Percentiles rank a stretch among this genome's conserved stretches.
Conservation (phyloP, 2,888 invertebrate genomes). For the Gymnoscelis rufifasciata region DNA sequence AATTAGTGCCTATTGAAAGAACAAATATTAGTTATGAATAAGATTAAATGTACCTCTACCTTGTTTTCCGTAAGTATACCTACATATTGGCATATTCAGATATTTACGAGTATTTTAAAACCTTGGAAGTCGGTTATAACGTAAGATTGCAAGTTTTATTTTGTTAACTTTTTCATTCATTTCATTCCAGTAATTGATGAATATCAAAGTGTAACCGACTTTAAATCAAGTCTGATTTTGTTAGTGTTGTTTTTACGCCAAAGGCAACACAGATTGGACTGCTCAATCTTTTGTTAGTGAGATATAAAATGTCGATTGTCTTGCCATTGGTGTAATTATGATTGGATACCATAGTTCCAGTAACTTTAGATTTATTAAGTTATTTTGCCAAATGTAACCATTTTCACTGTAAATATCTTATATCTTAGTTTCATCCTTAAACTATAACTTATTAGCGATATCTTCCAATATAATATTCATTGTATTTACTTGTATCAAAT, state of each 20-base stretch:
- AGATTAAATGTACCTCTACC: constrained; percentile 28
- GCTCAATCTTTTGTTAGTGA: constrained; percentile 17
- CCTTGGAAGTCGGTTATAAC: constrained; percentile 29
- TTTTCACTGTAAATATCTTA: constrained; percentile 66
- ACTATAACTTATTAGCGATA: constrained; percentile 39
- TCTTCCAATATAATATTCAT: constrained; percentile 29
- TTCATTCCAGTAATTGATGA: too few relatives aligned
- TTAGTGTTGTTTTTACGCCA: constrained; percentile 24
- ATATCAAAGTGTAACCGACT: constrained; percentile 40
- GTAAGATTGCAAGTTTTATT: too few relatives aligned
- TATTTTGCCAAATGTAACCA: constrained; percentile 72
- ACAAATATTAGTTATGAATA: constrained; percentile 27
- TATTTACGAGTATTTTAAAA: constrained; percentile 23
- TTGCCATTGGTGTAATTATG: constrained; percentile 21
- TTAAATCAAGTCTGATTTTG: constrained; percentile 40
- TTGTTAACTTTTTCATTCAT: too few relatives aligned
- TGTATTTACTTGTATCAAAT: constrained; percentile 17
- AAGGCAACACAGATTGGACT: constrained; percentile 15
- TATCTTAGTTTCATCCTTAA: constrained; percentile 37
- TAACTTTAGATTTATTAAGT: constrained; percentile 47
- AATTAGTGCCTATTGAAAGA: constrained; percentile 35
- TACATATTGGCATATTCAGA: constrained; percentile 32
- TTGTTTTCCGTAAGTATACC: constrained; percentile 25
- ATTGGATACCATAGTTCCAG: constrained; percentile 31
- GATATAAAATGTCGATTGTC: constrained; percentile 17